Evolutionary conservation across 2,797 vertebrate species (phyloP).

Genomic region (Vespertilio murinus): DNA sequence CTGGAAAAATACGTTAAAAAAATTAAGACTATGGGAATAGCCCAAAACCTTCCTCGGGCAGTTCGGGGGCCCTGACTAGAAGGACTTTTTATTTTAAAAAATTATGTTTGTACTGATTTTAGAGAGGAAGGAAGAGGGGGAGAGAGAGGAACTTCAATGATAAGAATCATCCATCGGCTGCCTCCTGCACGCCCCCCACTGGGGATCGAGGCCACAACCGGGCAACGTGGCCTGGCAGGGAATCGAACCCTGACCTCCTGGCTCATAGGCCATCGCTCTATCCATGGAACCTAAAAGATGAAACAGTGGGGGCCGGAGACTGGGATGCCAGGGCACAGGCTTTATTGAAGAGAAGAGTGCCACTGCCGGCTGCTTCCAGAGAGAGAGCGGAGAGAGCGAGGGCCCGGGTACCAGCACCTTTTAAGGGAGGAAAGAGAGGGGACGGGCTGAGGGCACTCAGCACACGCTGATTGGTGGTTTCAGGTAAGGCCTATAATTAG

Average conservation of each 20-base stretch:
- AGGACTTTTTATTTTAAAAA: not conserved
- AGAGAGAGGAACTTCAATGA: not conserved
- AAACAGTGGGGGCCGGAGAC: too few relatives aligned
- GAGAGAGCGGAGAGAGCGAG: too few relatives aligned
- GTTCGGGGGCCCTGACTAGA: not conserved
- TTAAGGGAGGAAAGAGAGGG: too few relatives aligned
- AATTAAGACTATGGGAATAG: not conserved
- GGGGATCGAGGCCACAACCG: not conserved
- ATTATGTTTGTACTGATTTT: not conserved
- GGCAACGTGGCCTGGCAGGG: not conserved
- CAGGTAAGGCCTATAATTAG: too few relatives aligned
- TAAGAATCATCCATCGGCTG: not conserved
- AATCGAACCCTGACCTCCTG: not conserved
- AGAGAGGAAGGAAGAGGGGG: not conserved
- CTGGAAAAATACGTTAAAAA: not conserved
- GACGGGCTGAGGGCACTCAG: too few relatives aligned
- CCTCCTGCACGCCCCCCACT: not conserved
- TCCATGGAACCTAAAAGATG: too few relatives aligned
- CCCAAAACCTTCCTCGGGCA: not conserved
- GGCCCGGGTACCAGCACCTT: too few relatives aligned
- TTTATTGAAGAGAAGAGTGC: too few relatives aligned
- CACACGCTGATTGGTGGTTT: too few relatives aligned
- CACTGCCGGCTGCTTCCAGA: too few relatives aligned
- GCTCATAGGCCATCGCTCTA: fast-evolving
- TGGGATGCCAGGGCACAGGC: too few relatives aligned